Conservation (phyloP, 2,113 vertebrate genomes). For the Calypte anna region DNA sequence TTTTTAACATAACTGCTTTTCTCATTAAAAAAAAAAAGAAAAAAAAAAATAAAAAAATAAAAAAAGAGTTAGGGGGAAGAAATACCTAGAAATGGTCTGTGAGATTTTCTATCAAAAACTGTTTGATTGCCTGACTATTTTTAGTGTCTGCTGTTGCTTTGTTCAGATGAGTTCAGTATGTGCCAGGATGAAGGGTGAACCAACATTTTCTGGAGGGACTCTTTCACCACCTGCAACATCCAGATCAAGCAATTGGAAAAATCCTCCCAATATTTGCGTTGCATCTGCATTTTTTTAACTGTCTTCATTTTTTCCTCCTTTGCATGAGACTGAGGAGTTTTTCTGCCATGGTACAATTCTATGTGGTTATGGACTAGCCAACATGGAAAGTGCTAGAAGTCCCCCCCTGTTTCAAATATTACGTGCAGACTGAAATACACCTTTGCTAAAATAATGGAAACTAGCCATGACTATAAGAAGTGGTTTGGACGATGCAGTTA, state of each 20-base stretch:
- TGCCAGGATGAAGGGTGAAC: conserved; percentile 8
- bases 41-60: too few relatives aligned
- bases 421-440: not conserved
- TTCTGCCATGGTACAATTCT: not conserved
- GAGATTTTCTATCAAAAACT: not conserved
- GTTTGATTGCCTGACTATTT: not conserved
- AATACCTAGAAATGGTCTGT: not conserved
- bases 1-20: conserved; percentile 53
- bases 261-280: not conserved
- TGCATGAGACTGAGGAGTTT: not conserved
- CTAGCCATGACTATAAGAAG: not conserved
- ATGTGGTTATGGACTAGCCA: not conserved
- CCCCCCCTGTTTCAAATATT: not conserved
- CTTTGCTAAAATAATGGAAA: conserved; percentile 29
- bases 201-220: not conserved
- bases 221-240: not conserved
- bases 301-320: not conserved
- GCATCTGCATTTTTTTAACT: conserved; percentile 22
- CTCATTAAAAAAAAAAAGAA: not conserved
- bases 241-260: conserved; percentile 20
- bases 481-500: not conserved
- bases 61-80: not conserved
- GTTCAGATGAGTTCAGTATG: not conserved
- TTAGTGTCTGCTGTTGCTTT: not conserved
- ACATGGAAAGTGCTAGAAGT: not conserved